A percentile compares a stretch with the other conserved stretches of the same genome.
Evolutionary conservation across 2,888 invertebrate species (phyloP).

Genomic region (Leucoma salicis): DNA sequence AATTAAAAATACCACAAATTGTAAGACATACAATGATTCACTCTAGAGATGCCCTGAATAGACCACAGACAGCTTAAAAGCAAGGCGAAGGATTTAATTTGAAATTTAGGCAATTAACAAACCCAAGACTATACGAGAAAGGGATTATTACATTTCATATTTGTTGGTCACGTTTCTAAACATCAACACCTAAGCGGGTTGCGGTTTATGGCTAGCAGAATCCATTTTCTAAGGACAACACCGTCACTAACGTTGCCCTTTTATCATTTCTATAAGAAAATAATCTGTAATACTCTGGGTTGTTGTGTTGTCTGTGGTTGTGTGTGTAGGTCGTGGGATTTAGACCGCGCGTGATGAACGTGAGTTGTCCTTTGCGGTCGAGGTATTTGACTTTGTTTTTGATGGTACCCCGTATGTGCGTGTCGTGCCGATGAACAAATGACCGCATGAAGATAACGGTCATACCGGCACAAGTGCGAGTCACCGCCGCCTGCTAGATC

Average conservation of each 20-base stretch:
- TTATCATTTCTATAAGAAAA: conserved; percentile 72
- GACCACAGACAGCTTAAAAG: too few relatives aligned
- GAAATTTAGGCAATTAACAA: too few relatives aligned
- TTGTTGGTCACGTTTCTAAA: too few relatives aligned
- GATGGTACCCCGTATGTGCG: conserved; percentile 73
- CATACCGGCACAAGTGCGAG: conserved; percentile 80
- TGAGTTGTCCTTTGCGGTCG: conserved; percentile 42
- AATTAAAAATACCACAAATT: conserved; percentile 23
- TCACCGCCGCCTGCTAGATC: conserved; percentile 84
- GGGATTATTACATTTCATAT: too few relatives aligned
- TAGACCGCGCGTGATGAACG: conserved; percentile 52
- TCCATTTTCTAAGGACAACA: too few relatives aligned
- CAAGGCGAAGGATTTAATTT: too few relatives aligned
- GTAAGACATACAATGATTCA: background rate
- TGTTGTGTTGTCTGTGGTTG: conserved; percentile 47
- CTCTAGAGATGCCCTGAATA: too few relatives aligned
- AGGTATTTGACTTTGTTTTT: conserved; percentile 55
- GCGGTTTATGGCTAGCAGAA: too few relatives aligned
- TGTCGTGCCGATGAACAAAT: conserved; percentile 81
- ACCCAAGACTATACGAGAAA: too few relatives aligned
- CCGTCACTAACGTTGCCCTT: conserved; percentile 46
- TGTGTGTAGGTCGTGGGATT: conserved; percentile 65
- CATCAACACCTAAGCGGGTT: too few relatives aligned
- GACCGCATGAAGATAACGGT: conserved; percentile 84
- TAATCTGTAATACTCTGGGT: conserved; percentile 74